A percentile compares a stretch with the other conserved stretches of the same genome.
phyloP scores from a whole-genome alignment of 2,113 vertebrate genomes.

The Phyllopteryx taeniolatus region DNA sequence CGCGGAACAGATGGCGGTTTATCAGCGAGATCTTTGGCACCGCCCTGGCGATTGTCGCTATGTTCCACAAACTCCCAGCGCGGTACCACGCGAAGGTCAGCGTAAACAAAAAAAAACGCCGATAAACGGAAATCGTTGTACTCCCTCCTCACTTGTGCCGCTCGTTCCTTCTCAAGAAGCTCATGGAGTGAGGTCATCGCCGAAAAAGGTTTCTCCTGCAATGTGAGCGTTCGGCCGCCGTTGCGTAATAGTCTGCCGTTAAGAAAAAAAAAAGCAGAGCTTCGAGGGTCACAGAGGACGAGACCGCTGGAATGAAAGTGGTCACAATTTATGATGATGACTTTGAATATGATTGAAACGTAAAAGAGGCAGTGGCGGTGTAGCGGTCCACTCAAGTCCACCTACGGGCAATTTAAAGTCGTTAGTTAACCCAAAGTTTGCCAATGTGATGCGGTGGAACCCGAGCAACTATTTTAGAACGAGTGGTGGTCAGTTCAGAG shows the following conservation, averaged over 20 bases:
- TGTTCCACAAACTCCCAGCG: constrained; percentile 40
- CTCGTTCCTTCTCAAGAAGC: background rate
- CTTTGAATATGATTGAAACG: too few relatives aligned
- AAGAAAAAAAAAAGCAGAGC: background rate
- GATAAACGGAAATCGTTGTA: background rate
- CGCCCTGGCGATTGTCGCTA: constrained; percentile 62
- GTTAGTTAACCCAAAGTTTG: too few relatives aligned
- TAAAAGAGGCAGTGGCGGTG: too few relatives aligned
- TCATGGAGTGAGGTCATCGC: constrained; percentile 6
- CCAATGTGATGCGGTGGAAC: too few relatives aligned
- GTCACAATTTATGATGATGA: too few relatives aligned
- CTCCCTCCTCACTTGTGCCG: background rate
- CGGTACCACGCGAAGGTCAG: background rate
- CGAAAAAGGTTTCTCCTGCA: background rate
- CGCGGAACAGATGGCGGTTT: constrained; percentile 27
- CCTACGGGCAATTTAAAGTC: too few relatives aligned
- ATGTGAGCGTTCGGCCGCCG: background rate
- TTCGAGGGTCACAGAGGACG: background rate
- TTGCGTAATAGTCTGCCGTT: constrained; percentile 17
- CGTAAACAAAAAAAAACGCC: background rate
- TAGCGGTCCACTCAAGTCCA: too few relatives aligned
- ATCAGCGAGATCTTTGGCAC: constrained; percentile 40
- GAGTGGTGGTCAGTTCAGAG: too few relatives aligned
- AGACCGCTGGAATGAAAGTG: background rate
- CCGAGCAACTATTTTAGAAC: too few relatives aligned